phyloP scores from a whole-genome alignment of 1,140 invertebrate species.

The Lepidotrigona ventralis region DNA sequence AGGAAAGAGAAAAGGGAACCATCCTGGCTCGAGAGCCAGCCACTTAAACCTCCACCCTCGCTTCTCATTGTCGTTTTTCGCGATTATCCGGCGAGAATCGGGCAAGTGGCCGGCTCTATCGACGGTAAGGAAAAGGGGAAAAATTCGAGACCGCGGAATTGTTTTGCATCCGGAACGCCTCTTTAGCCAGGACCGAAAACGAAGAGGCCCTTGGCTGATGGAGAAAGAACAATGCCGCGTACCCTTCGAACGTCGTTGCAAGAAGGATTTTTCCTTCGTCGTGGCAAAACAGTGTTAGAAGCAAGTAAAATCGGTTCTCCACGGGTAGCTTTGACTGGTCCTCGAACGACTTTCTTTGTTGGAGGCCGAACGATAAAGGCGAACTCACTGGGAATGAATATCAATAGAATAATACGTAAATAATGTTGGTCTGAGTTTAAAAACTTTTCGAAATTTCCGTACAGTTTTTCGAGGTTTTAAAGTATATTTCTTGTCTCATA shows the following conservation, averaged over 20 bases:
- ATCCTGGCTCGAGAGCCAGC: background rate
- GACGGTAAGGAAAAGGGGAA: background rate
- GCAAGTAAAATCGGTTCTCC: background rate
- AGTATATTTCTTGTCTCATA: too few relatives aligned
- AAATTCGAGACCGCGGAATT: constrained; percentile 9
- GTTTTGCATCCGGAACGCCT: constrained; percentile 12
- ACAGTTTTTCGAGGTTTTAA: too few relatives aligned
- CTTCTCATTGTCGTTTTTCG: constrained; percentile 30
- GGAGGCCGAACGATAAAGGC: too few relatives aligned
- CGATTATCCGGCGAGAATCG: constrained; percentile 33
- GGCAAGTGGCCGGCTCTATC: constrained; percentile 24
- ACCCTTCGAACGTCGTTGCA: background rate
- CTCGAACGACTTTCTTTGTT: too few relatives aligned
- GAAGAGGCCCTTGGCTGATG: background rate
- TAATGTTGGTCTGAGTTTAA: too few relatives aligned
- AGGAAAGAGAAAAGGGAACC: background rate
- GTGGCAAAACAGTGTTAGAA: background rate
- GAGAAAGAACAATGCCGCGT: constrained; percentile 21
- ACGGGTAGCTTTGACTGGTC: too few relatives aligned
- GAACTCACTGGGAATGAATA: background rate
- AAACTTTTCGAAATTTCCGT: too few relatives aligned
- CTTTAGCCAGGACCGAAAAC: constrained; percentile 7
- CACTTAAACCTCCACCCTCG: constrained; percentile 22
- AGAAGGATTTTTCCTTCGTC: background rate
- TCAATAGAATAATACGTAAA: background rate